These are phyloP conservation scores for Papilio gigon DNA, from an alignment of 2,888 invertebrate genomes.

Conservation along the genomic window DNA sequence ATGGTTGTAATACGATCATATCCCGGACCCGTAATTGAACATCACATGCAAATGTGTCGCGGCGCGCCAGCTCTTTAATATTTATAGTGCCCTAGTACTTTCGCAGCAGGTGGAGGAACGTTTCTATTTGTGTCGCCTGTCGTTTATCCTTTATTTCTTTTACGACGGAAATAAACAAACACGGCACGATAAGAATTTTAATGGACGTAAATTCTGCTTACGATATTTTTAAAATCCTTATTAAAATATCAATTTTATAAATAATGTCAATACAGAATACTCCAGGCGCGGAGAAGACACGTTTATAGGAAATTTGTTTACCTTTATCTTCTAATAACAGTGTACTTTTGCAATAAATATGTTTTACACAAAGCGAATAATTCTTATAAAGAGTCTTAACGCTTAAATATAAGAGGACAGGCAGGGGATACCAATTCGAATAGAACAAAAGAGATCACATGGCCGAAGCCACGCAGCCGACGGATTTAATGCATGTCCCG, in stretches of 20 bases:
- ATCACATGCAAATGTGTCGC: constrained; percentile 74
- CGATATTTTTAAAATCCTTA: no score
- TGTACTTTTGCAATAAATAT: no score
- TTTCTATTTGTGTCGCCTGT: constrained; percentile 60
- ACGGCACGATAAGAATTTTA: neutral
- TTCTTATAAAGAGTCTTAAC: constrained; percentile 73
- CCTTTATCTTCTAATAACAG: no score
- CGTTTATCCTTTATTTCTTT: constrained; percentile 45
- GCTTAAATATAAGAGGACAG: constrained; percentile 50
- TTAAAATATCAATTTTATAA: no score
- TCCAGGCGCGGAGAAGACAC: no score
- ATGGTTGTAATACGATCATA: constrained; percentile 66
- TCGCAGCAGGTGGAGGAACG: constrained; percentile 64
- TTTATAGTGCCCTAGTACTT: constrained; percentile 70
- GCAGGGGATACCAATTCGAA: constrained; percentile 64
- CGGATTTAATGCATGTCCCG: constrained; percentile 6
- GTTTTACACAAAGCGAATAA: no score
- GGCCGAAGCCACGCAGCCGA: constrained; percentile 48
- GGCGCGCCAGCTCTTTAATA: constrained; percentile 73
- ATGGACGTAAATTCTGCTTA: constrained; percentile 28
- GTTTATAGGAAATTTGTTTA: no score
- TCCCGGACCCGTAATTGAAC: constrained; percentile 76
- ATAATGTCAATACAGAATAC: no score
- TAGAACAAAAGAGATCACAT: constrained; percentile 65
- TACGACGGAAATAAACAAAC: constrained; percentile 26